These are phyloP conservation scores for Conomelus anceps DNA, from an alignment of 2,888 invertebrate species.

Conservation along the genomic window DNA sequence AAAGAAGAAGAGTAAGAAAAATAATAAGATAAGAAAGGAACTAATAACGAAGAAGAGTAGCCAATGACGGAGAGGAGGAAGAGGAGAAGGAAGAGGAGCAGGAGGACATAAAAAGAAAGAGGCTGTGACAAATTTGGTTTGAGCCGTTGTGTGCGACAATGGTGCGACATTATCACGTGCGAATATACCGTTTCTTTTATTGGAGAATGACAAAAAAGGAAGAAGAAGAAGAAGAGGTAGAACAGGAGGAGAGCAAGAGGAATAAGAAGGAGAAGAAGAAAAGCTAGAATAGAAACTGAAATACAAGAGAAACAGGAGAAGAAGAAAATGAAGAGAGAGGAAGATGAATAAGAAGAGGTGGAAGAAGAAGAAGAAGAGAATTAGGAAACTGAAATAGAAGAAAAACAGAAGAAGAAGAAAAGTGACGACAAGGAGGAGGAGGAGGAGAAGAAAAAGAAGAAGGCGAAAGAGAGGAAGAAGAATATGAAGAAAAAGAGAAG, in stretches of 20 bases:
- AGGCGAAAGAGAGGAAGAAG: not conserved
- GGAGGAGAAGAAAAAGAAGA: not conserved
- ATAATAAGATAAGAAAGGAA: not conserved
- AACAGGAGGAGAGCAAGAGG: not conserved
- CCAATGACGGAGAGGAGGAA: no score
- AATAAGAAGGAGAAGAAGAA: no score
- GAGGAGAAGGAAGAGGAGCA: no score
- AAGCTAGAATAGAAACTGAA: no score
- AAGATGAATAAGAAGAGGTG: not conserved
- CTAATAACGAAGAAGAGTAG: no score
- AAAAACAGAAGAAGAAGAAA: not conserved
- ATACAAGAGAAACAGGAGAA: no score
- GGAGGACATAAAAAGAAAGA: no score
- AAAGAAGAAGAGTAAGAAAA: not conserved
- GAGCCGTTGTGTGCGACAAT: no score
- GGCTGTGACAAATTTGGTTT: no score
- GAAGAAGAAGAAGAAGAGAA: not conserved
- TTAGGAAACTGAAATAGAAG: not conserved
- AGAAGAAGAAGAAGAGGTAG: not conserved
- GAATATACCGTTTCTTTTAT: no score
- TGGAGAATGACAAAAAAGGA: not conserved
- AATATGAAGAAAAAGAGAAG: not conserved
- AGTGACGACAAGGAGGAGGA: not conserved
- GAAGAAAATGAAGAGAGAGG: not conserved
- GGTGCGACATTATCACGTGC: not conserved